Percentiles rank a stretch among this genome's conserved stretches.
phyloP scores from a whole-genome alignment of 1,140 invertebrate species.

The Sycophaga agraensis region DNA sequence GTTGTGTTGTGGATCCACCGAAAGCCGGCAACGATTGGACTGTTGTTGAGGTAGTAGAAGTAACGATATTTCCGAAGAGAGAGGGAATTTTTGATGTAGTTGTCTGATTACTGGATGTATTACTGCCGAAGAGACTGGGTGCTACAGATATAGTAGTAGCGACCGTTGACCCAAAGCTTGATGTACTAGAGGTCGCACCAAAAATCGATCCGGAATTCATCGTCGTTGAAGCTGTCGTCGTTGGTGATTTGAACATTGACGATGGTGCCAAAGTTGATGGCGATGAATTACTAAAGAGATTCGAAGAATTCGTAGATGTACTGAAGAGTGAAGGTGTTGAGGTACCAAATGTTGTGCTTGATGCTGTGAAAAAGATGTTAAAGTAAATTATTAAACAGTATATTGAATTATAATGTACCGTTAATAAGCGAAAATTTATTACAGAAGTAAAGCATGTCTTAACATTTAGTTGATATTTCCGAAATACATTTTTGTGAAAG shows the following conservation, averaged over 20 bases:
- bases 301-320: slow-evolving; percentile 14
- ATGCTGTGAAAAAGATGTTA: background rate
- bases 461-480: no score
- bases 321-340: slow-evolving; percentile 11
- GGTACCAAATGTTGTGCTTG: slow-evolving; percentile 23
- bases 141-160: background rate
- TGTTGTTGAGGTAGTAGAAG: background rate
- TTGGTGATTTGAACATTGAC: slow-evolving; percentile 8
- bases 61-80: slow-evolving; percentile 1
- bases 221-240: slow-evolving; percentile 10
- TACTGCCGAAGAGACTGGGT: slow-evolving; percentile 29
- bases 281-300: slow-evolving; percentile 19
- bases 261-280: background rate
- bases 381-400: no score
- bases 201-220: no score
- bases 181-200: slow-evolving; percentile 4
- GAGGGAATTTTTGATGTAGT: background rate
- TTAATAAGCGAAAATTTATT: no score
- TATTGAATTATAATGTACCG: no score
- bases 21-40: background rate
- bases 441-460: no score
- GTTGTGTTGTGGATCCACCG: background rate
- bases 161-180: slow-evolving; percentile 14
- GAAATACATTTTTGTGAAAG: no score
- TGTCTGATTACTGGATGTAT: background rate